Evolutionary conservation across 2,888 invertebrate species (phyloP).

Genomic region (Cyclophora albipunctata): DNA sequence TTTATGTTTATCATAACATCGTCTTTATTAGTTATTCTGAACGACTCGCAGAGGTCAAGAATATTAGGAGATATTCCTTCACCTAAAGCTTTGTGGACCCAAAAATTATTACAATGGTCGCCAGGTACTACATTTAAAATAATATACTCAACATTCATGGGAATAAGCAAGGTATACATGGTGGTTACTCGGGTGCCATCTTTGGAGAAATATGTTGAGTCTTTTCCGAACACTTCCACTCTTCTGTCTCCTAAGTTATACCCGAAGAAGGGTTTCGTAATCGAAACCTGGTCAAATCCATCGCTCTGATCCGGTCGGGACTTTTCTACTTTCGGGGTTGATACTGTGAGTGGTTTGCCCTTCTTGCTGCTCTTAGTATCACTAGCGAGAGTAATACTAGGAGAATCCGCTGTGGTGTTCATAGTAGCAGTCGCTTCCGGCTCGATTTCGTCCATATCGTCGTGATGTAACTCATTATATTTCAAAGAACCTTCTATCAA

Average conservation of each 20-base stretch:
- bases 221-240: slow-evolving; percentile 62
- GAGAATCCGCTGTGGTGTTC: no score
- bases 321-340: slow-evolving; percentile 30
- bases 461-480: slow-evolving; percentile 34
- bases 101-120: slow-evolving; percentile 50
- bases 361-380: slow-evolving; percentile 43
- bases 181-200: slow-evolving; percentile 52
- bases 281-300: slow-evolving; percentile 47
- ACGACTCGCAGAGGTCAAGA: slow-evolving; percentile 45
- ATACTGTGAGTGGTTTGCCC: slow-evolving; percentile 27
- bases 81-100: slow-evolving; percentile 52
- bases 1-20: slow-evolving; percentile 49
- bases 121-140: slow-evolving; percentile 47
- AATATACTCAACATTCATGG: slow-evolving; percentile 52
- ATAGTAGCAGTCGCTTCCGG: no score
- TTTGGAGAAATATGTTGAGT: slow-evolving; percentile 51
- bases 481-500: slow-evolving; percentile 64
- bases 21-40: slow-evolving; percentile 52
- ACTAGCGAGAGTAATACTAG: slow-evolving; percentile 16
- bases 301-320: slow-evolving; percentile 12
- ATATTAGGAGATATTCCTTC: slow-evolving; percentile 30
- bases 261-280: slow-evolving; percentile 45
- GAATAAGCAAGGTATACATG: slow-evolving; percentile 52
- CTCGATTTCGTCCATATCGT: no score
- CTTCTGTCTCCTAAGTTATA: slow-evolving; percentile 60